Conservation (phyloP, 2,113 vertebrate genomes). For the Pogona vitticeps region DNA sequence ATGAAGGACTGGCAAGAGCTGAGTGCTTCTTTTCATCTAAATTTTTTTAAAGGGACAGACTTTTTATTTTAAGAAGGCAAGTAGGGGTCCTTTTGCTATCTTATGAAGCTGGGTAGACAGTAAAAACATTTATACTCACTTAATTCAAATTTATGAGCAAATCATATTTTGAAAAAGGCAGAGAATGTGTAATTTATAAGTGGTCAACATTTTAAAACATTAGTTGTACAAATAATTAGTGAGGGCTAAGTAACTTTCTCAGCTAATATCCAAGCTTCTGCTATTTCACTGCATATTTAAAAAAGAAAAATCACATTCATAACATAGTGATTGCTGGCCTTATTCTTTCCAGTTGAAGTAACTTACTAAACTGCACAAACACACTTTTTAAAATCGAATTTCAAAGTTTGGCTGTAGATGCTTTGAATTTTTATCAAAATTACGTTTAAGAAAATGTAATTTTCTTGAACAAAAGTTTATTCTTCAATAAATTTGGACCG, state of each 20-base stretch:
- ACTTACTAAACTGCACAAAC: not conserved
- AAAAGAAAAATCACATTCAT: not conserved
- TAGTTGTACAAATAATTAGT: slow-evolving; percentile 25
- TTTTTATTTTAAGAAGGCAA: not conserved
- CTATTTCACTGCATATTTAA: slow-evolving; percentile 29
- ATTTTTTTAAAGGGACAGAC: not conserved
- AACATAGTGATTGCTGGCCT: not conserved
- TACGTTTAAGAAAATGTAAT: not conserved
- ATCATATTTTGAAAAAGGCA: slow-evolving; percentile 17
- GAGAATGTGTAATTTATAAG: slow-evolving; percentile 11
- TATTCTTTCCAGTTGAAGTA: not conserved
- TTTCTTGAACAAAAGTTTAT: not conserved
- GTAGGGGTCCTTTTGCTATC: not conserved
- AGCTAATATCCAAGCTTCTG: not conserved
- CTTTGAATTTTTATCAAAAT: not conserved
- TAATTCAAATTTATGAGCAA: slow-evolving; percentile 43
- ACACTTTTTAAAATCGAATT: not conserved
- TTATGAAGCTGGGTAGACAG: not conserved
- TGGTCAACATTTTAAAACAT: not conserved
- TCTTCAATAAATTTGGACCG: not conserved
- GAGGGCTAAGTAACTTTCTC: not conserved
- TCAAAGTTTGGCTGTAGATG: not conserved
- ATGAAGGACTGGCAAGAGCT: not conserved
- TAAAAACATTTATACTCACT: not conserved
- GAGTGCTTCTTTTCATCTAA: not conserved